A percentile compares a stretch with the other conserved stretches of the same genome.
These are phyloP conservation scores for Nyctalus aviator DNA, from an alignment of 2,797 vertebrate genomes.

Conservation along the genomic window DNA sequence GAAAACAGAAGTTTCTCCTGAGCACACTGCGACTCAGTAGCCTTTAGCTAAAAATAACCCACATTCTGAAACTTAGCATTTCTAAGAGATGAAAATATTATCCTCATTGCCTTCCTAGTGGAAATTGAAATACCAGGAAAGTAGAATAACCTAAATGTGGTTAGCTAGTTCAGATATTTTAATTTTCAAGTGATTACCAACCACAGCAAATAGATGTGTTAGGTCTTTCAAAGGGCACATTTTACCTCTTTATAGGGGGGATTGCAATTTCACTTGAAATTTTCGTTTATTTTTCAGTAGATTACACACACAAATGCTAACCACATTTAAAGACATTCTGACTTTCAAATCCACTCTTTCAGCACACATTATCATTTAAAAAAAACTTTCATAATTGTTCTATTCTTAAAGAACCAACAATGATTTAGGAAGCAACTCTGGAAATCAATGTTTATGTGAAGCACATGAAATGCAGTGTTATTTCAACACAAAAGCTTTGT, in stretches of 20 bases:
- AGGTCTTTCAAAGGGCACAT: constrained; percentile 50
- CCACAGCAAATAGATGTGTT: constrained; percentile 36
- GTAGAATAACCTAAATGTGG: constrained; percentile 14
- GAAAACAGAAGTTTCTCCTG: background rate
- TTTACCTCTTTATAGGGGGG: constrained; percentile 29
- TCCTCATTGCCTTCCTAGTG: background rate
- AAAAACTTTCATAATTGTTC: constrained; percentile 6
- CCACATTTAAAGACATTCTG: constrained; percentile 55
- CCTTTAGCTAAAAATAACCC: background rate
- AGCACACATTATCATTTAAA: constrained; percentile 8
- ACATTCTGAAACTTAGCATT: background rate
- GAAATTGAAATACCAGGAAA: background rate
- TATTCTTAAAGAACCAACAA: constrained; percentile 31
- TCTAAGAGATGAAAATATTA: background rate
- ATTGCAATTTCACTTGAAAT: constrained; percentile 35
- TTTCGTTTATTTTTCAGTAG: constrained; percentile 59
- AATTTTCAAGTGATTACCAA: constrained; percentile 31
- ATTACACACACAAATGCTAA: constrained; percentile 36
- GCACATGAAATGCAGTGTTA: background rate
- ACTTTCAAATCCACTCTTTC: constrained; percentile 48
- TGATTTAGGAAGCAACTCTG: background rate
- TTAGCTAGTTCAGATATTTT: background rate
- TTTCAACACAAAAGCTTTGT: background rate
- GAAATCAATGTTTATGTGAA: background rate
- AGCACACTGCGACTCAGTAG: background rate